phyloP scores from a whole-genome alignment of 2,888 invertebrate species.

The Machimus rusticus region DNA sequence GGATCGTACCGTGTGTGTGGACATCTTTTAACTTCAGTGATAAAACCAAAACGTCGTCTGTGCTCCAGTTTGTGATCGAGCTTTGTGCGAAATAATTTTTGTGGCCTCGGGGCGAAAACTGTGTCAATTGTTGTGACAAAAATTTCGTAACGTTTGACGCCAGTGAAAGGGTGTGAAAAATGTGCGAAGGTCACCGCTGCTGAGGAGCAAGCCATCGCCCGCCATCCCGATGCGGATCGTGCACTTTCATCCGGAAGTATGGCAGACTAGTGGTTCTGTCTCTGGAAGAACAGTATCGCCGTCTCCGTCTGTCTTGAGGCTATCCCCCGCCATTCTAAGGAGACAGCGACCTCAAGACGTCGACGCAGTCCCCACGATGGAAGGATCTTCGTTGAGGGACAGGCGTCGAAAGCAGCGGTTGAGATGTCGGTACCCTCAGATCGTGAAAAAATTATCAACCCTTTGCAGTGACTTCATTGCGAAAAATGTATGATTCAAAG shows the following conservation, averaged over 20 bases:
- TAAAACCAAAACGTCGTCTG: background rate
- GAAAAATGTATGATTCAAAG: conserved; percentile 62
- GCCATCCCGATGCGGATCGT: conserved; percentile 59
- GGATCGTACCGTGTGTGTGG: background rate
- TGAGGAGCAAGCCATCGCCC: background rate
- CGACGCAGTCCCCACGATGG: conserved; percentile 54
- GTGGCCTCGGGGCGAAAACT: background rate
- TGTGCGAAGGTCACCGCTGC: background rate
- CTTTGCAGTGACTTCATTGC: conserved; percentile 68
- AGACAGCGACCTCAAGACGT: conserved; percentile 60
- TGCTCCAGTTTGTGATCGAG: background rate
- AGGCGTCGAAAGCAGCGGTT: conserved; percentile 48
- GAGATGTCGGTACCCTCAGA: conserved; percentile 62
- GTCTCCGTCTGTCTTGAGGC: conserved; percentile 56
- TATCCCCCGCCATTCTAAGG: conserved; percentile 59
- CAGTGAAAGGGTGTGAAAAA: background rate
- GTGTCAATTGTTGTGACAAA: conserved; percentile 2
- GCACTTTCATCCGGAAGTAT: conserved; percentile 62
- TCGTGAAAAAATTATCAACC: conserved; percentile 64
- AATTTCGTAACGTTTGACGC: background rate
- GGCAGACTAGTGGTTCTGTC: conserved; percentile 60
- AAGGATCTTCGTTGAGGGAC: conserved; percentile 48
- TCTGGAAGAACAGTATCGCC: conserved; percentile 57
- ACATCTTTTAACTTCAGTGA: background rate
- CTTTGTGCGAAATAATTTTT: background rate